phyloP scores from a whole-genome alignment of 2,888 invertebrate genomes.

The Kryphioiulus occultus region DNA sequence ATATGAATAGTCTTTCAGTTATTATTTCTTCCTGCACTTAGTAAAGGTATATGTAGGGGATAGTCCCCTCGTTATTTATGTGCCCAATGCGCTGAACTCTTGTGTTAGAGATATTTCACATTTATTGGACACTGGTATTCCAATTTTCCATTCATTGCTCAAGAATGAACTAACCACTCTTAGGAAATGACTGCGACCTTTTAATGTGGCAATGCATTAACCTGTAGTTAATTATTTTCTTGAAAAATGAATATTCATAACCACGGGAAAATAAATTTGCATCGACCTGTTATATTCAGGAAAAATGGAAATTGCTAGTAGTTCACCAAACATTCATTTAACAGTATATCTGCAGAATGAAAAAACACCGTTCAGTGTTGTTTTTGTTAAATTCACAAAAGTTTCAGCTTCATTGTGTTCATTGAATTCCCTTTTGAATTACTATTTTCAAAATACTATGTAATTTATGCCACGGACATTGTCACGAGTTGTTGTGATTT shows the following conservation, averaged over 20 bases:
- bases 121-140: conserved; percentile 16
- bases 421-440: too few relatives aligned
- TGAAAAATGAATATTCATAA: not conserved
- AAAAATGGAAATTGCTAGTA: not conserved
- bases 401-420: too few relatives aligned
- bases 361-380: too few relatives aligned
- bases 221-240: conserved; percentile 1
- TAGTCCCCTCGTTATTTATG: not conserved
- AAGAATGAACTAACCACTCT: not conserved
- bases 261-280: not conserved
- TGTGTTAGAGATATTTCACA: conserved; percentile 17
- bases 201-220: conserved; percentile 10
- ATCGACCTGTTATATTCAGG: not conserved
- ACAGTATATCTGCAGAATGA: too few relatives aligned
- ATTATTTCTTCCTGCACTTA: not conserved
- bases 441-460: too few relatives aligned
- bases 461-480: too few relatives aligned
- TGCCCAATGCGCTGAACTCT: not conserved
- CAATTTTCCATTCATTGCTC: too few relatives aligned
- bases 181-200: not conserved
- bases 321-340: too few relatives aligned
- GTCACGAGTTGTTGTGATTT: too few relatives aligned
- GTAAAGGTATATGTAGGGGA: not conserved
- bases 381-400: too few relatives aligned
- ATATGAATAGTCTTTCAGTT: not conserved